Base-by-base conservation (phyloP, 1,140 invertebrate genomes). In the Solenopsis invicta region DNA sequence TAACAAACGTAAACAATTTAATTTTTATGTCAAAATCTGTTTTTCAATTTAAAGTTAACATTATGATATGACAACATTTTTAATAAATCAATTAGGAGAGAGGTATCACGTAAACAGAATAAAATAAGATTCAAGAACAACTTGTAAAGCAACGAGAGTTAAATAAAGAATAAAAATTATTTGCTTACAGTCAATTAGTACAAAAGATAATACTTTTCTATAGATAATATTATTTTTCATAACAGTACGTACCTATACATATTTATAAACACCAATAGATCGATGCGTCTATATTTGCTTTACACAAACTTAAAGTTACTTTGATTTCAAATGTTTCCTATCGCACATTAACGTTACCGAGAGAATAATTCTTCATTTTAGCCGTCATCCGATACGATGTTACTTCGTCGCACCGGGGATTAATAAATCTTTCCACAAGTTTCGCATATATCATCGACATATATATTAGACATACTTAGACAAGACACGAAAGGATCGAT, bases 401-500 rank as follows among this genome's bases (percentile, higher is more conserved):
- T 61, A 12, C 4, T 2, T n/a, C 41, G 12, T 61, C 24, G 13
- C 80, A 62, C 69, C 24, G 8, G 80, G 80, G 80, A 84, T 84
- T 84, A 84, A 84, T 84, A 84, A 84, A 84, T 84, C 80, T 75
- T 62, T 59, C 41, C 54, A 45, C 41, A 75, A 84, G 67, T 61
- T 75, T 24, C 80, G 54, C 80, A 84, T 61, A 84, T 84, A 72
- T 84, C 80, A 84, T 84, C 69, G 80, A 62, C 54, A 48, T 67
- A 84, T 75, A 75, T 74, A 84, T 84, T 84, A 84, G 80, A 84
- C 59, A 77, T 84, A 89, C 76, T 61, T 87, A 74, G 88, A 69
- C 50, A 77, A 87, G 76, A 85, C 64, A 48, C 77, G 64, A 86
- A 77, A 48, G 62, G 87, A 90, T 90, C 89, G 89, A 90, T 88